Percentiles rank a stretch among this genome's conserved stretches.
Evolutionary conservation across 2,113 vertebrate species (phyloP).

Genomic region (Terrapene triunguis): DNA sequence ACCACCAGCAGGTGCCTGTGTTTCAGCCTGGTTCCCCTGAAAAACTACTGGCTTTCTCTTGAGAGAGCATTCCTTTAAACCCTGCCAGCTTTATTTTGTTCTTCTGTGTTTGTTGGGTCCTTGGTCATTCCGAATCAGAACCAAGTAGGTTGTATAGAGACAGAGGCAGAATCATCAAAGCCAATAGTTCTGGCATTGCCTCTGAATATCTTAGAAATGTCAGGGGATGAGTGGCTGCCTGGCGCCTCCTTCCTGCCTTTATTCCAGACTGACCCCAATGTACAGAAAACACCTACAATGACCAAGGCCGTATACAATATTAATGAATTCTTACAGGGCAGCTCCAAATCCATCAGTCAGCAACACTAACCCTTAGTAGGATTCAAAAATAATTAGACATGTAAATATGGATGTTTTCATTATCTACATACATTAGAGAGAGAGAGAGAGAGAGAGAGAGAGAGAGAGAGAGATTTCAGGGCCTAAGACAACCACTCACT

Average conservation of each 20-base stretch:
- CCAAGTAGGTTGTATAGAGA: not conserved
- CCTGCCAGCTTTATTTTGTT: not conserved
- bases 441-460: not conserved
- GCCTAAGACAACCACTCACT: not conserved
- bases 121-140: slow-evolving; percentile 11
- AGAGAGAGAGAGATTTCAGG: not conserved
- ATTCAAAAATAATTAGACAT: not conserved
- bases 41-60: not conserved
- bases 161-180: not conserved
- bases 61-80: not conserved
- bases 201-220: not conserved
- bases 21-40: not conserved
- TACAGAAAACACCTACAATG: not conserved
- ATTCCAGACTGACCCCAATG: not conserved
- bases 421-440: not conserved
- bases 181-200: not conserved
- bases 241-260: slow-evolving; percentile 23
- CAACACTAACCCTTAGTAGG: not conserved
- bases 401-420: not conserved
- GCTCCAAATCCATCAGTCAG: not conserved
- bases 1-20: fast-evolving
- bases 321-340: not conserved
- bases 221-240: slow-evolving; percentile 38
- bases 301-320: not conserved
- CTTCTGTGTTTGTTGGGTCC: fast-evolving